A percentile compares a stretch with the other conserved stretches of the same genome.
These are phyloP conservation scores for Tupaia chinensis DNA, from an alignment of 2,113 vertebrate genomes.

Conservation along the genomic window DNA sequence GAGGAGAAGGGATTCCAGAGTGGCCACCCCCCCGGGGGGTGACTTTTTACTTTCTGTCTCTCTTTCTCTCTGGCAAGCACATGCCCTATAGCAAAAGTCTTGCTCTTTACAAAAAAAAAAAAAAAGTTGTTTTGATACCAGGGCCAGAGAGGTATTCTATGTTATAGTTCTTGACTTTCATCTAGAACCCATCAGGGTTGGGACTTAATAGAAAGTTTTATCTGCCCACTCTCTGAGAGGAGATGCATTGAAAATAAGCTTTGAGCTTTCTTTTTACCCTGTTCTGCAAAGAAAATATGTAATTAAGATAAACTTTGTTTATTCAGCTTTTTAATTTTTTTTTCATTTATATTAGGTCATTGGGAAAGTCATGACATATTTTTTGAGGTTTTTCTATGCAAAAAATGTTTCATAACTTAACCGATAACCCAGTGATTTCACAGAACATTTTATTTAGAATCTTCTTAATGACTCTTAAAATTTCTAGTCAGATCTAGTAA, in stretches of 20 bases:
- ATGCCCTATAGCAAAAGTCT: too few species aligned
- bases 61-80: too few species aligned
- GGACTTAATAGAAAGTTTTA: not conserved
- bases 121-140: not conserved
- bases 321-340: not conserved
- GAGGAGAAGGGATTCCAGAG: too few species aligned
- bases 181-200: not conserved
- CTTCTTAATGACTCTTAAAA: not conserved
- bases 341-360: not conserved
- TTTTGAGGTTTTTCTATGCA: too few species aligned
- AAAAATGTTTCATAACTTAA: too few species aligned
- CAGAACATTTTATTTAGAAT: not conserved
- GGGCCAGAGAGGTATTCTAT: not conserved
- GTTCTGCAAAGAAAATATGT: not conserved
- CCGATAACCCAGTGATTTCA: too few species aligned
- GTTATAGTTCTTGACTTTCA: not conserved
- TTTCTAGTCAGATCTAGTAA: not conserved
- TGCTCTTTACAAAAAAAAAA: not conserved
- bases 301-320: not conserved
- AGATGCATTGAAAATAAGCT: not conserved
- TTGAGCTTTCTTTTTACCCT: not conserved
- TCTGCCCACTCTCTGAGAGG: not conserved
- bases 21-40: too few species aligned
- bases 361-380: too few species aligned
- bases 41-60: too few species aligned